Evolutionary conservation across 2,888 invertebrate species (phyloP).

Genomic region (Spatulosminthurus flaviceps): DNA sequence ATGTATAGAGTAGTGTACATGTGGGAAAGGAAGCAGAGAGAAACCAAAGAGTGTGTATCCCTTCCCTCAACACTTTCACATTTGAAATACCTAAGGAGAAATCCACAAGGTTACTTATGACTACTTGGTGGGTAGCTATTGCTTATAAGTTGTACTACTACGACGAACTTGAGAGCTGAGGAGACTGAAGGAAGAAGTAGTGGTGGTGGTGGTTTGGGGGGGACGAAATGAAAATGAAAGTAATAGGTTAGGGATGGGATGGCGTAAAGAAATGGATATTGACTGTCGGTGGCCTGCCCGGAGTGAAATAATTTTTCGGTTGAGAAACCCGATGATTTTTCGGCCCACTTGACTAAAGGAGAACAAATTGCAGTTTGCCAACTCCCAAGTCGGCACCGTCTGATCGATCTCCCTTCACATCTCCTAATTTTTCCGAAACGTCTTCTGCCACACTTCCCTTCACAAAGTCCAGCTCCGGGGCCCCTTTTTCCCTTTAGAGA

Average conservation of each 20-base stretch:
- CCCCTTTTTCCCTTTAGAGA: neutral
- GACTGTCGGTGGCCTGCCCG: conserved; percentile 51
- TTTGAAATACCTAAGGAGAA: too few relatives aligned
- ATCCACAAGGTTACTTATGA: too few relatives aligned
- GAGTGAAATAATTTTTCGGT: conserved; percentile 62
- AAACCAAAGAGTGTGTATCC: too few relatives aligned
- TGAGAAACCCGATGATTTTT: conserved; percentile 59
- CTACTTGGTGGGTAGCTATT: too few relatives aligned
- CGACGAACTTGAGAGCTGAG: too few relatives aligned
- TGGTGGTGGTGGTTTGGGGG: neutral
- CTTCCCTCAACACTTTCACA: too few relatives aligned
- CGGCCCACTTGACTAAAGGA: conserved; percentile 61
- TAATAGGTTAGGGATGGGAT: conserved; percentile 39
- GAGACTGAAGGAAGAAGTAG: neutral
- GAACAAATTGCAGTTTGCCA: conserved; percentile 59
- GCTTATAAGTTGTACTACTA: too few relatives aligned
- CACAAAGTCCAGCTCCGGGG: conserved; percentile 25
- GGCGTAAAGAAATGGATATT: conserved; percentile 38
- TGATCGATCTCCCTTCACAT: conserved; percentile 42
- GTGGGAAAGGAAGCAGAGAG: too few relatives aligned
- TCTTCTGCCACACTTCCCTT: conserved; percentile 9
- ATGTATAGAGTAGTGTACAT: too few relatives aligned
- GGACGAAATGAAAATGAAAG: conserved; percentile 43
- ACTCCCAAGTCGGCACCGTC: conserved; percentile 37
- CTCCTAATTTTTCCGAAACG: conserved; percentile 33